Evolutionary conservation across 37 sponge, comb jelly and placozoan species (phyloP).

Genomic region (Agelas oroides): DNA sequence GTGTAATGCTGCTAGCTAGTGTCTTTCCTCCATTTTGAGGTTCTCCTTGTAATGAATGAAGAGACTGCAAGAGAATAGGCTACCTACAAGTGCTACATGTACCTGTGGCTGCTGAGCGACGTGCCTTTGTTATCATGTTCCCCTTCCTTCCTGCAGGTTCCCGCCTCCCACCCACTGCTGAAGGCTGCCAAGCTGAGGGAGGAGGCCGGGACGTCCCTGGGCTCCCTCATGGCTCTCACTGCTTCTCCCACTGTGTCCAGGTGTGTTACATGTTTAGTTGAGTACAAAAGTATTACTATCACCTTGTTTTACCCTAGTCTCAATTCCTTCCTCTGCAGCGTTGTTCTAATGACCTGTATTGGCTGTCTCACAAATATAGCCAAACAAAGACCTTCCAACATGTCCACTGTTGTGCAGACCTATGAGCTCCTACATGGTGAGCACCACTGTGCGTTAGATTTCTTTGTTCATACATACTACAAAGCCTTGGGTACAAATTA

Average conservation of each 20-base stretch:
- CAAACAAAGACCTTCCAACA: conserved; percentile 68
- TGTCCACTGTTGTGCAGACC: conserved; percentile 77
- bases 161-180: conserved; percentile 58
- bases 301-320: too few species aligned
- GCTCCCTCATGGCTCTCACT: conserved; percentile 53
- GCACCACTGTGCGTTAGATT: background rate
- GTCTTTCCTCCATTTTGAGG: too few species aligned
- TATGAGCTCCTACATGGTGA: conserved; percentile 82
- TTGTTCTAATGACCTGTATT: conserved; percentile 88
- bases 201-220: conserved; percentile 73
- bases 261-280: background rate
- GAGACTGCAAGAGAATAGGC: too few species aligned
- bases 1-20: too few species aligned
- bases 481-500: background rate
- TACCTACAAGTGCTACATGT: too few species aligned
- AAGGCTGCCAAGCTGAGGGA: conserved; percentile 59
- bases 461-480: background rate
- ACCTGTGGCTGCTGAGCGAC: too few species aligned
- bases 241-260: conserved; percentile 71
- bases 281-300: too few species aligned
- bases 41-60: too few species aligned
- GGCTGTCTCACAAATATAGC: conserved; percentile 80
- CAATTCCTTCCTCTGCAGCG: conserved; percentile 56
- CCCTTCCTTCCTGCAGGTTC: conserved; percentile 42
- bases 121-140: too few species aligned